Evolutionary conservation across 2,113 vertebrate species (phyloP).

Genomic region (Sakesphorus luctuosus): DNA sequence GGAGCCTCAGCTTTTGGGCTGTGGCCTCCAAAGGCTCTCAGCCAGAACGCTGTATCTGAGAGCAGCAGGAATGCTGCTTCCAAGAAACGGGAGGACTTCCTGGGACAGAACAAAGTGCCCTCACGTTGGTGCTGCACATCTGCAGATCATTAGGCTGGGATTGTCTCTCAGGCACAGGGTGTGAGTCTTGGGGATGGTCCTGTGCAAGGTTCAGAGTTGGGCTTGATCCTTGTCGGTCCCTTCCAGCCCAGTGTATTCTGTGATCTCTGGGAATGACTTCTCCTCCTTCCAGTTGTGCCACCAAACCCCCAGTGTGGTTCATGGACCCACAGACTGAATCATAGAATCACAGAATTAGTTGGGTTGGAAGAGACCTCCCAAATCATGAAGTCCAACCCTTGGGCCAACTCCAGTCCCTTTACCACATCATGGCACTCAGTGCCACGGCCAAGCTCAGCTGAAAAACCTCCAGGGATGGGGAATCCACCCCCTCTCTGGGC

Average conservation of each 20-base stretch:
- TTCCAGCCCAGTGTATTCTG: neutral
- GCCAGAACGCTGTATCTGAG: neutral
- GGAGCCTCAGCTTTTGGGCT: neutral
- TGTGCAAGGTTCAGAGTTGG: neutral
- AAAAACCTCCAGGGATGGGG: too few relatives aligned
- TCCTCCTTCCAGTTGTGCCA: neutral
- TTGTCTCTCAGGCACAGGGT: neutral
- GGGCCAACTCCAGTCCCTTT: too few relatives aligned
- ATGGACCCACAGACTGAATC: fast-evolving
- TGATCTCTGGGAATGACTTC: neutral
- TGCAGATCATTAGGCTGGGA: neutral
- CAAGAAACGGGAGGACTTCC: neutral
- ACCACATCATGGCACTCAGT: too few relatives aligned
- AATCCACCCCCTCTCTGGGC: too few relatives aligned
- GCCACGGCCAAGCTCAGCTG: too few relatives aligned
- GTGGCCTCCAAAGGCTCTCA: fast-evolving
- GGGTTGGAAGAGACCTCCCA: too few relatives aligned
- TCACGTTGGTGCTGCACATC: fast-evolving
- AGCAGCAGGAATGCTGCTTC: neutral
- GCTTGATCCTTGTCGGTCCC: neutral
- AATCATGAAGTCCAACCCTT: too few relatives aligned
- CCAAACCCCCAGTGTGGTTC: too few relatives aligned
- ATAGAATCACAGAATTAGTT: too few relatives aligned
- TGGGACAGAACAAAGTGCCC: neutral
- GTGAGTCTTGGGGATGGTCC: neutral